Conservation (phyloP, 1,140 invertebrate species). For the Tetraneura akinire region DNA sequence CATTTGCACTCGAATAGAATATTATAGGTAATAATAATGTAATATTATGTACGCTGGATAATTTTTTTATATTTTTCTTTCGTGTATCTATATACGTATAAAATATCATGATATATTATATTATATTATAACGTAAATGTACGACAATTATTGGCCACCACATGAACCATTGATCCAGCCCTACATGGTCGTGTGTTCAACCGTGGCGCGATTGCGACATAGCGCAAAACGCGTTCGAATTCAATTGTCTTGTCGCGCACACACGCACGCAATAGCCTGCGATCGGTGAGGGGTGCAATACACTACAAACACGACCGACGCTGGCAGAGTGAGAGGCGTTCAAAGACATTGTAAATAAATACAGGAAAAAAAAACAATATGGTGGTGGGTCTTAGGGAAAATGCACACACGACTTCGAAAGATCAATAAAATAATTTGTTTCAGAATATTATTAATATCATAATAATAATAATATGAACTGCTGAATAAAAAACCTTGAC, state of each 20-base stretch:
- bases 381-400: background rate
- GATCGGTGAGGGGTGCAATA: slow-evolving; percentile 19
- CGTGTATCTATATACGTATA: background rate
- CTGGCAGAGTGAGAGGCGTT: background rate
- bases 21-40: background rate
- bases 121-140: background rate
- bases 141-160: background rate
- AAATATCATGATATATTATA: background rate
- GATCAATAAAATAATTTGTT: background rate
- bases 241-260: slow-evolving; percentile 21
- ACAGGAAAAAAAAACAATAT: background rate
- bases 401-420: background rate
- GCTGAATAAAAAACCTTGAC: too few species aligned
- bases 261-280: too few species aligned
- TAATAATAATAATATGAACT: too few species aligned
- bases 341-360: background rate
- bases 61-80: slow-evolving; percentile 19
- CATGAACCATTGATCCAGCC: background rate
- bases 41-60: background rate
- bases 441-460: background rate
- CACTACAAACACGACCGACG: background rate
- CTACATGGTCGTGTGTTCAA: slow-evolving; percentile 9
- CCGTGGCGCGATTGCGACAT: background rate
- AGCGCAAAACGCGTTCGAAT: background rate
- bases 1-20: slow-evolving; percentile 4